phyloP scores from a whole-genome alignment of 2,888 invertebrate species.

The Dryobotodes eremita region DNA sequence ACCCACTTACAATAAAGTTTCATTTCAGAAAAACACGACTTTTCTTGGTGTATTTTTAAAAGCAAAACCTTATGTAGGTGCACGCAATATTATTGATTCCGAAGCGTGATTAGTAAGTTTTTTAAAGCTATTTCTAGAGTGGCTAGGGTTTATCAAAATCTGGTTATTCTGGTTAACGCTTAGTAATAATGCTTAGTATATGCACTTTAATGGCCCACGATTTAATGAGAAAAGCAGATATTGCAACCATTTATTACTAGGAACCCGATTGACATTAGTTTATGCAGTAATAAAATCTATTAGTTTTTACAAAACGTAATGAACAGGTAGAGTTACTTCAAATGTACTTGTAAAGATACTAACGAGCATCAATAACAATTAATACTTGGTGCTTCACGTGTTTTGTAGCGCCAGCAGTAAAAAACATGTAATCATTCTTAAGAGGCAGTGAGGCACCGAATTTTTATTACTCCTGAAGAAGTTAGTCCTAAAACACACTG shows the following conservation, averaged over 20 bases:
- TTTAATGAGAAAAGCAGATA: not conserved
- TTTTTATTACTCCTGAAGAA: constrained; percentile 10
- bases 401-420: constrained; percentile 43
- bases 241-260: constrained; percentile 13
- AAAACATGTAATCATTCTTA: constrained; percentile 34
- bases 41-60: constrained; percentile 44
- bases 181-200: constrained; percentile 26
- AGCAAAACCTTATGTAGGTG: constrained; percentile 22
- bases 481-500: constrained; percentile 5
- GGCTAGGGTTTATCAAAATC: constrained; percentile 44
- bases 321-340: constrained; percentile 17
- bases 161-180: constrained; percentile 47
- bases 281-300: constrained; percentile 10
- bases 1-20: not conserved
- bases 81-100: constrained; percentile 60
- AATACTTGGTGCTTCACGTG: constrained; percentile 30
- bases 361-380: constrained; percentile 30
- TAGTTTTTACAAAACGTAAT: not conserved
- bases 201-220: constrained; percentile 11
- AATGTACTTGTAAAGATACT: constrained; percentile 23
- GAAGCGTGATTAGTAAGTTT: constrained; percentile 42
- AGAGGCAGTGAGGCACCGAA: constrained; percentile 13
- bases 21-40: not conserved
- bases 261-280: not conserved
- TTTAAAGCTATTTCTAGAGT: constrained; percentile 42